Base-by-base conservation (phyloP, 2,888 invertebrate species). In the Meiosimyza platycephala region DNA sequence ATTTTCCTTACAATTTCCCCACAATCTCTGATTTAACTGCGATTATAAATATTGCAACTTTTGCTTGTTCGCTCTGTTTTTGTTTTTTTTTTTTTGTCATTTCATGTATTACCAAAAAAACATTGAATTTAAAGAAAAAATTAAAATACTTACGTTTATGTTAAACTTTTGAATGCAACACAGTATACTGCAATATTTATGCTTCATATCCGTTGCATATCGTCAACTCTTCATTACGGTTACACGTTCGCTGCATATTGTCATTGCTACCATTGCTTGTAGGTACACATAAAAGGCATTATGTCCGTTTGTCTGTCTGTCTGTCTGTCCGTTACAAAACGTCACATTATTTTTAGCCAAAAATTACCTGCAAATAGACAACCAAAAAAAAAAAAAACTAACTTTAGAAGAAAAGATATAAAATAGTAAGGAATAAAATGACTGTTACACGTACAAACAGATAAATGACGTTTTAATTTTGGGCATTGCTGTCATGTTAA, bases 151-250 rank as follows among this genome's bases (percentile, higher is more conserved):
- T 40, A 40, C 9, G 40, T 40, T 40, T 40, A 40, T 40, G 40
- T 40, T 40, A 28, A 28, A 54, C 40, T 54, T 74, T 73, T 68
- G 72, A 72, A 72, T 76, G 75, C 75, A 75, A 76, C 75, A 40
- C 40, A 76, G 74, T 76, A 73, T 67, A 65, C 16, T 47, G 66
- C 55, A 66, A 48, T 51, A 59, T 60, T 50, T 59, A n/a, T 59
- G 50, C 22, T 59, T 28, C 28, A 59, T 51, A 51, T 69, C 68
- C 59, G 59, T n/a, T 57, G n/a, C 50, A 59, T 60, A 33, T 59
- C 67, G 75, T 74, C 68, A 72, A 73, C 74, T 74, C 74, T 75
- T 74, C 74, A 75, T 76, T 76, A 74, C 72, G 69, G 68, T 74
- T 68, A 66, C 71, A 70, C 66, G 55, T 60, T 73, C 71, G 66